Evolutionary conservation across 64 coral and sea anemone genomes (phyloP).

Genomic region (Montipora capricornis): DNA sequence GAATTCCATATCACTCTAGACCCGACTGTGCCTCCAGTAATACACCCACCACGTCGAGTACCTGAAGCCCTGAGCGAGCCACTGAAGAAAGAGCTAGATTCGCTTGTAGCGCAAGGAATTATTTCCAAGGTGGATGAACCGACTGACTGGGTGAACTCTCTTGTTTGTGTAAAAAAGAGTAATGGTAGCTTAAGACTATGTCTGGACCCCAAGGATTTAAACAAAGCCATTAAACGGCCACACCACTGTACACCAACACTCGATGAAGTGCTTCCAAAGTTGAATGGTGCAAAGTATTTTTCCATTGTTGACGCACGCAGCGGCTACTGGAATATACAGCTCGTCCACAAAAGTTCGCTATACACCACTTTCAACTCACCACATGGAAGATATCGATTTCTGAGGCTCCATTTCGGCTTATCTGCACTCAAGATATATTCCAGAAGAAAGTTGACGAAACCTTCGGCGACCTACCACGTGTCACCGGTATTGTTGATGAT

Average conservation of each 20-base stretch:
- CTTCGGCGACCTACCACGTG: no score
- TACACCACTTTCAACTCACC: conserved; percentile 54
- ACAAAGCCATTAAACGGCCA: conserved; percentile 34
- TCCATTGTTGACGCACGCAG: conserved; percentile 48
- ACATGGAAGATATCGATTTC: conserved; percentile 35
- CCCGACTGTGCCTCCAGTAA: conserved; percentile 31
- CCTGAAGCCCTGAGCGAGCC: no score
- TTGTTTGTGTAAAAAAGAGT: no score
- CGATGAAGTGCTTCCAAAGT: conserved; percentile 24
- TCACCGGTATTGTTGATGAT: no score
- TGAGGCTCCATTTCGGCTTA: conserved; percentile 30
- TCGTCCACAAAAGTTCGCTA: conserved; percentile 42
- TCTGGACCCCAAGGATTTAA: not conserved
- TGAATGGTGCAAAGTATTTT: conserved; percentile 33
- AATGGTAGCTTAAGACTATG: no score
- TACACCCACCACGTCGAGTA: no score
- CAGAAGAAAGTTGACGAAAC: no score
- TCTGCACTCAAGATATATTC: not conserved
- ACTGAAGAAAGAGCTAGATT: no score
- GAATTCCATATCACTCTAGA: conserved; percentile 58
- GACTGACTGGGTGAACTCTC: no score
- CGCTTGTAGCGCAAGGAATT: no score
- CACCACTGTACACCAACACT: conserved; percentile 30
- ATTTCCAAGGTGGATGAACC: no score
- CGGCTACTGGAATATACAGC: conserved; percentile 50